Evolutionary conservation across 2,113 vertebrate species (phyloP), one percentile per base, ranked within the genome.

Genomic region (Halichoeres trimaculatus): DNA sequence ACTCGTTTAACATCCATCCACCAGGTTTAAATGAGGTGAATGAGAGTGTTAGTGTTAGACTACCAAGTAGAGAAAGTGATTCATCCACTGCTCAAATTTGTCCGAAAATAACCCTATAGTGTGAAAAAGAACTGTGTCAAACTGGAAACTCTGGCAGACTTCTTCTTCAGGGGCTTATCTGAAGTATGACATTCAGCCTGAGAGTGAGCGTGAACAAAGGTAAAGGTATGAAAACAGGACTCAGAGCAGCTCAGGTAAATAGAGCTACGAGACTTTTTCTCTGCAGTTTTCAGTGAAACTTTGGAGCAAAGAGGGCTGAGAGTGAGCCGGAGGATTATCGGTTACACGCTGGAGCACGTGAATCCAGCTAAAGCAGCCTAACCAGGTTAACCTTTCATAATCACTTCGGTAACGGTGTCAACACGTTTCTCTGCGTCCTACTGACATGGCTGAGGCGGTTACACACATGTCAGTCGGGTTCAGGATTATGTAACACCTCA

Each of bases 321-420:
- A 16, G 10, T 19, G 61, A 56, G 14, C 71, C 26, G 70, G 54
- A 14, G 66, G 67, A 62, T 66, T 16, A 73, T 52, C n/a, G 10
- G 58, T 57, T 19, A 14, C 54, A 48, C 13, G 10, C 1, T 52
- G 47, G 22, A 8, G 66, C 76, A 74, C 0, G 71, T 77, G 65
- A 76, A 77, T 17, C 57, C 3, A 41, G 14, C 23, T 10, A 22
- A 62, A 9, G 0, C 55, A 11, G 40, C 23, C 17, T 20, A 79
- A 83, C 48, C 78, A 68, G 71, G 85, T 81, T 70, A 74, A 45
- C 34, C 75, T 85, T 80, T 82, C 59, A 45, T 87, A 87, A 88
- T 22, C 14, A 1, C 80, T 54, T 54, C 17, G 0, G 54, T 73
- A 83, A 85, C 51, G 2, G 70, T 70, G 71, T 81, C 80, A 74